A percentile compares a stretch with the other conserved stretches of the same genome.
Evolutionary conservation across 64 coral and sea anemone genomes (phyloP).

Genomic region (Dendrophyllia cribrosa): DNA sequence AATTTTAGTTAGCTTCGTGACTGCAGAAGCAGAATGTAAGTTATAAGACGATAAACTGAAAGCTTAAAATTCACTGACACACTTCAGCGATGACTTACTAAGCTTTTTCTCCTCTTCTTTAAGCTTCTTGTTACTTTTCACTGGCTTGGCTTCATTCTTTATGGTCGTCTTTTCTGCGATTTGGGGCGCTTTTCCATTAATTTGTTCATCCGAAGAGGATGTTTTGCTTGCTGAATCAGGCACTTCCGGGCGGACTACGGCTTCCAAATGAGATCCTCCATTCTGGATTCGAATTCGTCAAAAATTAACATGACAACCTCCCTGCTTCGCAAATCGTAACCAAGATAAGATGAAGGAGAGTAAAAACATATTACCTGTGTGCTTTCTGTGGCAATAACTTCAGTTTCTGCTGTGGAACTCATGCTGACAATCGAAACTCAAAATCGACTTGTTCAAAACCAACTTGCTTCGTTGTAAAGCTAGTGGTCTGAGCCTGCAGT

Average conservation of each 20-base stretch:
- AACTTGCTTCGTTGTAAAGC: too few relatives aligned
- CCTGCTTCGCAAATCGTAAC: not conserved
- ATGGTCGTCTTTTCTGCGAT: conserved; percentile 25
- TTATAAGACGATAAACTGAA: not conserved
- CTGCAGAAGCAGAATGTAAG: not conserved
- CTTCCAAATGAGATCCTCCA: conserved; percentile 7
- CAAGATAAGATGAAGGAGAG: not conserved
- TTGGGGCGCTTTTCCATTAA: not conserved
- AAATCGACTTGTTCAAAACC: too few relatives aligned
- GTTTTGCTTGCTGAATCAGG: not conserved
- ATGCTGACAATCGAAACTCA: not conserved
- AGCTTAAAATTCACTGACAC: not conserved
- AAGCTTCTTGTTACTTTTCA: conserved; percentile 48
- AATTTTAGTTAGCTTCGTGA: not conserved
- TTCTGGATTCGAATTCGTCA: conserved; percentile 1
- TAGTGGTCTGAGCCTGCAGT: too few relatives aligned
- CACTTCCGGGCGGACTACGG: conserved; percentile 8
- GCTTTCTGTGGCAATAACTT: not conserved
- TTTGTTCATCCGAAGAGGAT: not conserved
- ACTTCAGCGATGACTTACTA: conserved; percentile 25
- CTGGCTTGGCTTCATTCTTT: conserved; percentile 50
- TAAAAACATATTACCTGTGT: not conserved
- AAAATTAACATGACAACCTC: not conserved
- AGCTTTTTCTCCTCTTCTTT: conserved; percentile 78
- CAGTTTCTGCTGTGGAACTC: conserved; percentile 13